A percentile compares a stretch with the other conserved stretches of the same genome.
Evolutionary conservation across 2,888 invertebrate genomes (phyloP).

Genomic region (Gandaritis pyraliata): DNA sequence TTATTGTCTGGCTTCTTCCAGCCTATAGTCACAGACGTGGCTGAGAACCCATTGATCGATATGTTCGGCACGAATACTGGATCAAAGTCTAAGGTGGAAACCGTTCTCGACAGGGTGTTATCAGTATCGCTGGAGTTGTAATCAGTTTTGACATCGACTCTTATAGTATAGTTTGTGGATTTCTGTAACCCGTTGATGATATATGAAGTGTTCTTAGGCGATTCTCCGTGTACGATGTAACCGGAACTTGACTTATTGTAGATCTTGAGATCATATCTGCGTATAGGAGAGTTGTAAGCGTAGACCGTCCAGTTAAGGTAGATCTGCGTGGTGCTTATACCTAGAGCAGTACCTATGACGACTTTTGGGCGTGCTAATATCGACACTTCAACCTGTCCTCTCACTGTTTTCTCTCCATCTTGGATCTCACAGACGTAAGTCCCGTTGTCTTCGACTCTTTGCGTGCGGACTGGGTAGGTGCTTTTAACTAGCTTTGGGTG

Average conservation of each 20-base stretch:
- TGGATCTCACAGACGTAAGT: constrained; percentile 68
- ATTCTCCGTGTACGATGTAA: constrained; percentile 69
- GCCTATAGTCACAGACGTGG: constrained; percentile 91
- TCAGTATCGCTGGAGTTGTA: constrained; percentile 83
- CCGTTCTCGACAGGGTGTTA: constrained; percentile 64
- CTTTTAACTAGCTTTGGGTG: constrained; percentile 83
- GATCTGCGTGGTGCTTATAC: constrained; percentile 89
- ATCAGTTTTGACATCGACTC: constrained; percentile 87
- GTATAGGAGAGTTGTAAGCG: constrained; percentile 89
- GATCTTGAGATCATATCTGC: constrained; percentile 84
- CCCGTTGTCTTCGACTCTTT: constrained; percentile 89
- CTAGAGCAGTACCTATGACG: constrained; percentile 88
- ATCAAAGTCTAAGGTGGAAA: constrained; percentile 87
- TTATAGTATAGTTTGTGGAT: constrained; percentile 87
- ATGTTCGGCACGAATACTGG: constrained; percentile 92
- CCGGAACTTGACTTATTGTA: constrained; percentile 42
- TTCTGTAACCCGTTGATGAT: constrained; percentile 87
- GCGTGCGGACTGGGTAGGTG: constrained; percentile 74
- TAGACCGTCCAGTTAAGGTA: constrained; percentile 93
- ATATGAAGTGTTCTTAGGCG: constrained; percentile 86
- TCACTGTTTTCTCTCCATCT: constrained; percentile 66
- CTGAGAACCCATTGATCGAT: constrained; percentile 87
- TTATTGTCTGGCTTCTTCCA: constrained; percentile 88
- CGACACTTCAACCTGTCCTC: constrained; percentile 77
- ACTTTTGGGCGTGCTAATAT: constrained; percentile 89